Evolutionary conservation across 2,113 vertebrate genomes (phyloP), one percentile per base, ranked within the genome.

Genomic region (Xiphophorus maculatus): DNA sequence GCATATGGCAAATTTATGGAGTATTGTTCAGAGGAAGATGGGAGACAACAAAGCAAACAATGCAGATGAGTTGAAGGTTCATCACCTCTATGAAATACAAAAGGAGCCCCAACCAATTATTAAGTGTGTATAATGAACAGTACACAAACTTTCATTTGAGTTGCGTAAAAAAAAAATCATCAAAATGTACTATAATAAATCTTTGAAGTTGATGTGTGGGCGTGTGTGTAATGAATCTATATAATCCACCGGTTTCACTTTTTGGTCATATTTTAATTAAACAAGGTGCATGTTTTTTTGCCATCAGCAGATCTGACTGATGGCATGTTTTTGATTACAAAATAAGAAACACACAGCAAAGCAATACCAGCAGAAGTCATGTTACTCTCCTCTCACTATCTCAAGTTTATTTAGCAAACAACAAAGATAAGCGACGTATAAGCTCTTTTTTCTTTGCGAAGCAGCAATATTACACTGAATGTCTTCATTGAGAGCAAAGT

Each of bases 331-430:
- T 65, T 65, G 19, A 65, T 17, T 11, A 76, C 7, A 63, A 66
- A 73, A 66, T 33, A 83, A 62, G 35, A 71, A 37, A 11, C 54
- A 60, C 7, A 33, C 17, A 72, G 30, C 10, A 11, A 48, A 66
- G 71, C 67, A 67, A 64, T 19, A 28, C 28, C 30, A 4, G 14
- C 69, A 35, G 3, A 33, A 4, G 14, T 19, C 15, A 48, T 62
- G 35, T 15, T 5, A 22, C 8, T 37, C 32, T 28, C 25, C 9
- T 2, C 6, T 27, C 19, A 19, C 9, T 32, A 25, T 77, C 27
- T 73, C 12, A 66, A 54, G 63, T 11, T 73, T 29, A 61, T 32
- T 27, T 25, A 44, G 35, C 15, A 44, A 29, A 61, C n/a, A 25
- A 71, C 19, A 6, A 29, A 19, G 3, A 64, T 13, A 28, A 65